Evolutionary conservation across 2,113 vertebrate genomes (phyloP).

Genomic region (Apodemus speciosus): DNA sequence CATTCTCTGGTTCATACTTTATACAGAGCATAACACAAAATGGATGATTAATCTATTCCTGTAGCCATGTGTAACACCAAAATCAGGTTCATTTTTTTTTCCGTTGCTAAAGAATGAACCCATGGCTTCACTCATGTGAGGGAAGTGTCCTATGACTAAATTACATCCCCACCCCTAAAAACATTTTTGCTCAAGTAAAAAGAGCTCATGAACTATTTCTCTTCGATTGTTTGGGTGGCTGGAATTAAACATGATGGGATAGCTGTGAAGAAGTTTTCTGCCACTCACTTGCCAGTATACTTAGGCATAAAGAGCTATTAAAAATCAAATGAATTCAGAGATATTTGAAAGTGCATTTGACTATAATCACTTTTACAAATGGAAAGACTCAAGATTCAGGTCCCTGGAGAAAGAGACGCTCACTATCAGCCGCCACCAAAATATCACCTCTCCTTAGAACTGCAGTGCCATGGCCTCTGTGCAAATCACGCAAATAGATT

Average conservation of each 20-base stretch:
- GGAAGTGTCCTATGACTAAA: background rate
- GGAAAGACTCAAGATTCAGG: slow-evolving; percentile 58
- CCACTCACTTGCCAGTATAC: slow-evolving; percentile 19
- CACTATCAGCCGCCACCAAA: slow-evolving; percentile 39
- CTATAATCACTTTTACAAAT: slow-evolving; percentile 47
- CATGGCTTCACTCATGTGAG: background rate
- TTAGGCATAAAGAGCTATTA: slow-evolving; percentile 14
- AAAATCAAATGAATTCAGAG: slow-evolving; percentile 57
- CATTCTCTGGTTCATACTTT: background rate
- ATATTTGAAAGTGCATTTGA: slow-evolving; percentile 63
- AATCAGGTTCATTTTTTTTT: background rate
- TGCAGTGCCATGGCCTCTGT: slow-evolving; percentile 18
- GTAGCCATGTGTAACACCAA: background rate
- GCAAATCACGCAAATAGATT: slow-evolving; percentile 28
- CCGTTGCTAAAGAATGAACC: background rate
- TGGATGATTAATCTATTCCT: background rate
- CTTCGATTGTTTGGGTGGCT: slow-evolving; percentile 17
- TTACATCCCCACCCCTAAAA: background rate
- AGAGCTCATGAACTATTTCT: background rate
- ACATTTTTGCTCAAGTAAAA: background rate
- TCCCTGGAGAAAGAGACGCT: background rate
- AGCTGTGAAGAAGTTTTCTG: slow-evolving; percentile 49
- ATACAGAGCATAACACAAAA: background rate
- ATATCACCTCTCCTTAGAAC: slow-evolving; percentile 51
- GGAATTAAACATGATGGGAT: slow-evolving; percentile 47